Evolutionary conservation across 2,797 vertebrate species (phyloP), one percentile per base, ranked within the genome.

Genomic region (Catharus ustulatus): DNA sequence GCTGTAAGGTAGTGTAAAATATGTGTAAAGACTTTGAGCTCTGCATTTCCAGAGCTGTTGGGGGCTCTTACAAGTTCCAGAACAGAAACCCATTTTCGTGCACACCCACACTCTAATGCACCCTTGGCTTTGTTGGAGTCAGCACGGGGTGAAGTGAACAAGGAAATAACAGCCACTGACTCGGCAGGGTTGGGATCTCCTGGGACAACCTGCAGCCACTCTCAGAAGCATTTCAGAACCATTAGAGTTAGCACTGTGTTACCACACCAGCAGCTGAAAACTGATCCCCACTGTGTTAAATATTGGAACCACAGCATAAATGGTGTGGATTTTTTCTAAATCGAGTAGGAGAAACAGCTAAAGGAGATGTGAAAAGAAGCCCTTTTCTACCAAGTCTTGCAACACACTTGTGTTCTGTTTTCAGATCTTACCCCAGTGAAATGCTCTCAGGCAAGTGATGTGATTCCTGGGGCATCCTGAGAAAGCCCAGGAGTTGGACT

Each of bases 51-150:
- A 71, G 67, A 64, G 26, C 42, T 82, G 26, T 15, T 64, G 34
- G 69, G 58, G 51, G 34, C 20, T 72, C 51, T 66, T 34, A 2
- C 5, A 4, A 1, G 3, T 43, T 51, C 4, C 6, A 0, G 15
- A n/a, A 21, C 32, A 67, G 55, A 48, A 81, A 13, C 36, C 15
- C 32, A 9, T 64, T 90, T 59, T 13, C 9, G 11, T 42, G 42
- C 11, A 4, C 58, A 40, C 27, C 21, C 59, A 5, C 27, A 15
- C 13, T 9, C 42, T 17, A 23, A n/a, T 0, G 1, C 63, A 36
- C 46, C 22, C 2, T 9, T 55, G 72, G 38, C 72, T 77, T 84
- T 17, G 3, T 1, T 32, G 48, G 81, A 68, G 51, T n/a, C 63
- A 89, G 61, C 38, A 43, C 7, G 8, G 67, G 46, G 62, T 66